Base-by-base conservation (phyloP, 2,113 vertebrate genomes). In the Taurulus bubalis region DNA sequence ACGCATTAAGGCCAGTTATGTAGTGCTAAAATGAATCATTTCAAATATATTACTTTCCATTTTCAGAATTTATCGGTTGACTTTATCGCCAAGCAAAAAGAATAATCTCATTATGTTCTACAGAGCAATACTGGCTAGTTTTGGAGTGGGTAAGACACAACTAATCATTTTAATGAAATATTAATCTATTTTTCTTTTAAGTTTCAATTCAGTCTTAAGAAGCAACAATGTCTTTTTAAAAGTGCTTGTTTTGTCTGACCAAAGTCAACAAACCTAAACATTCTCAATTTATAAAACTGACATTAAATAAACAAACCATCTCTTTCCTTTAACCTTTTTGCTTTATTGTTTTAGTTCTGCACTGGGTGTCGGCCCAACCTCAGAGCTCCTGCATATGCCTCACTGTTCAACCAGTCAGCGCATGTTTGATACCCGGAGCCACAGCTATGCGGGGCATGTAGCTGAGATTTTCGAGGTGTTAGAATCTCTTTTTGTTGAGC, bases 401-500 rank as follows among this genome's bases (percentile, higher is more conserved):
- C 58, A 6, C 47, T 32, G 40, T 77, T 77, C 55, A 63, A 83
- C 79, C 81, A 80, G 75, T 89, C 64, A 1, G 59, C 10, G 42
- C 73, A 74, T 67, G 68, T 74, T 79, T 65, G 22, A 81, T 65
- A 24, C 63, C 18, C 49, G 20, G 34, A 65, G 56, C 69, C 62
- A n/a, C 69, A 70, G 64, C 67, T 83, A 79, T 83, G 84, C 51
- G 16, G 66, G 42, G 74, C 59, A 63, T 80, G 82, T 58, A 24
- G 74, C 12, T 68, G 68, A 82, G 40, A 75, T 53, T 75, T 45
- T 4, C 30, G 24, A 81, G 36, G 71, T 60, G 56, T 60, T 64
- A 69, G 66, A 75, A 55, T 70, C 70, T 70, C 51, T 42, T 64
- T 40, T 38, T 77, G 76, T 38, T 77, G 79, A 83, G 66, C 66